Conservation (phyloP, 2,888 invertebrate species). For the Trimorus sp. region DNA sequence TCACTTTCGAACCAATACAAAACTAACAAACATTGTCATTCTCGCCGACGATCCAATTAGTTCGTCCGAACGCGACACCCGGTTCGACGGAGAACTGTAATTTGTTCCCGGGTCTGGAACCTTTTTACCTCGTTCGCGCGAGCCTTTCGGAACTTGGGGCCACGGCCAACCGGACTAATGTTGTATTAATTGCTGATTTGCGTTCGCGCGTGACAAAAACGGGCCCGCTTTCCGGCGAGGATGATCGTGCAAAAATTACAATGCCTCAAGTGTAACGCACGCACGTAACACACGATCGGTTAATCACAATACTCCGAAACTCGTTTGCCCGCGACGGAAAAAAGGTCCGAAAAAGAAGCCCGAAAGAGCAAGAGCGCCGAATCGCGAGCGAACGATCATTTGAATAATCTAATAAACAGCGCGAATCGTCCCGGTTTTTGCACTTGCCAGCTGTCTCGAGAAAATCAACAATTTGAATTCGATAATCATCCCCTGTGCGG, state of each 20-base stretch:
- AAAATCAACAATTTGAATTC: slow-evolving; percentile 28
- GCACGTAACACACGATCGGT: slow-evolving; percentile 3
- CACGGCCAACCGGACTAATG: slow-evolving; percentile 37
- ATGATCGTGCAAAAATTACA: slow-evolving; percentile 34
- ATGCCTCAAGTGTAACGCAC: slow-evolving; percentile 28
- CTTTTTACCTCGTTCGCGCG: neutral
- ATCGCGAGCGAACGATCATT: neutral
- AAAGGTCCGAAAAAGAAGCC: slow-evolving; percentile 1
- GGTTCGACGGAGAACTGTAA: neutral
- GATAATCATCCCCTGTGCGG: slow-evolving; percentile 1
- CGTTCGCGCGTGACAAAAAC: slow-evolving; percentile 24
- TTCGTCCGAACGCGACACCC: slow-evolving; percentile 8
- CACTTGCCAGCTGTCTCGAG: neutral
- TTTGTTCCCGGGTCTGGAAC: neutral
- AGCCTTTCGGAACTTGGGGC: slow-evolving; percentile 17
- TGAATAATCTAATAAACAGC: slow-evolving; percentile 1
- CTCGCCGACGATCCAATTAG: slow-evolving; percentile 7
- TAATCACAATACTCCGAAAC: slow-evolving; percentile 32
- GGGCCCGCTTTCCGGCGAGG: neutral
- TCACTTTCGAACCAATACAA: neutral
- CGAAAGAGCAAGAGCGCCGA: neutral
- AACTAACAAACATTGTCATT: slow-evolving; percentile 7
- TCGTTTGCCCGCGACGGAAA: slow-evolving; percentile 21
- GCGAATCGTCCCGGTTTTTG: neutral
- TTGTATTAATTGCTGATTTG: slow-evolving; percentile 47